phyloP scores from a whole-genome alignment of 2,888 invertebrate genomes.

The Leucania comma region DNA sequence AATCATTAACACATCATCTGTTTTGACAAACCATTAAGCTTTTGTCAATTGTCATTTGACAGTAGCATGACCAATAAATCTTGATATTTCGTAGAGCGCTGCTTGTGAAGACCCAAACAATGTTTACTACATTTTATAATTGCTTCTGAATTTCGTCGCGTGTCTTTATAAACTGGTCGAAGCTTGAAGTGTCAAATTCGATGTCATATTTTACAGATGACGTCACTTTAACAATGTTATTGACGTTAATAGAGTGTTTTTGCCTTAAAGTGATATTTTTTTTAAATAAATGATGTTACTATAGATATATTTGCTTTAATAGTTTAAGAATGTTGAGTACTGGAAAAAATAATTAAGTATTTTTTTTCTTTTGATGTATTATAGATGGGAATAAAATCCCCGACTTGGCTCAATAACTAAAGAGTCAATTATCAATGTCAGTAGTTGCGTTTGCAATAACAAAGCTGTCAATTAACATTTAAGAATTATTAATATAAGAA shows the following conservation, averaged over 20 bases:
- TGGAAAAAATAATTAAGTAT: background rate
- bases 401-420: too few relatives aligned
- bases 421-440: too few relatives aligned
- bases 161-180: background rate
- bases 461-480: too few relatives aligned
- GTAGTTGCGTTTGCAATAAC: too few relatives aligned
- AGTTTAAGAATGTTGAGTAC: constrained; percentile 24
- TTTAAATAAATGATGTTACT: constrained; percentile 27
- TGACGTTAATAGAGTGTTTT: constrained; percentile 74
- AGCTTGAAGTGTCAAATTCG: constrained; percentile 14
- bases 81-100: constrained; percentile 52
- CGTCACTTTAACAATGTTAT: constrained; percentile 81
- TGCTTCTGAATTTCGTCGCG: background rate
- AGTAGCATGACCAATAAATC: constrained; percentile 62
- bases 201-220: constrained; percentile 82
- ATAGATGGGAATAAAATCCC: too few relatives aligned
- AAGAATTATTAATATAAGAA: too few relatives aligned
- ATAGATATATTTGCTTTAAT: constrained; percentile 7
- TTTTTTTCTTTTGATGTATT: too few relatives aligned
- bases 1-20: constrained; percentile 86
- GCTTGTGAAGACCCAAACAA: background rate
- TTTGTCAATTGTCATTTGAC: constrained; percentile 72
- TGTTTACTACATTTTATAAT: background rate
- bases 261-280: constrained; percentile 60
- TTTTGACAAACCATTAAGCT: constrained; percentile 89